A percentile compares a stretch with the other conserved stretches of the same genome.
phyloP scores from a whole-genome alignment of 2,888 invertebrate species.

The Operophtera brumata region DNA sequence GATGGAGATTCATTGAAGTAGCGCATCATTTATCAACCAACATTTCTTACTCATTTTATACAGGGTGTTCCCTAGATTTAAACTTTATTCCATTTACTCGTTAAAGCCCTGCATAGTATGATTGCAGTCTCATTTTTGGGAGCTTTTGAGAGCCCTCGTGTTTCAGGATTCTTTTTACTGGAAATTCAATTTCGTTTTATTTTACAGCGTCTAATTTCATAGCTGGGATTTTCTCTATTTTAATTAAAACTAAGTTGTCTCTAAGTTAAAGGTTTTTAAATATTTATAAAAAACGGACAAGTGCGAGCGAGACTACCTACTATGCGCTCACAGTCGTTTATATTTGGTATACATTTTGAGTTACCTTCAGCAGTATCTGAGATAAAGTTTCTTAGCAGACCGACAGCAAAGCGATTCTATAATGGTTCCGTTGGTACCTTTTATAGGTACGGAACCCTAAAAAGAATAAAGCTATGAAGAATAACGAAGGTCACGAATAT shows the following conservation, averaged over 20 bases:
- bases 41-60: constrained; percentile 65
- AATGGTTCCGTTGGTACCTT: no score
- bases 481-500: neutral
- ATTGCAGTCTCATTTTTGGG: constrained; percentile 54
- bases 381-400: no score
- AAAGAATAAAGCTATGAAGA: neutral
- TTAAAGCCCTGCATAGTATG: constrained; percentile 52
- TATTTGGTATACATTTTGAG: no score
- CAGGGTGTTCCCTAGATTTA: constrained; percentile 54
- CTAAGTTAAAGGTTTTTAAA: neutral
- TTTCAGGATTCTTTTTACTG: constrained; percentile 20
- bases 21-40: constrained; percentile 72
- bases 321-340: no score
- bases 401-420: no score
- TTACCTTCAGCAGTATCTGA: no score
- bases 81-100: constrained; percentile 56
- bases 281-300: neutral
- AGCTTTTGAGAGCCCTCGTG: constrained; percentile 41
- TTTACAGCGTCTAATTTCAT: constrained; percentile 20
- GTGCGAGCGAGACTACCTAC: no score
- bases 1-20: constrained; percentile 74
- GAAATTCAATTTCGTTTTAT: constrained; percentile 27
- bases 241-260: constrained; percentile 7
- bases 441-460: no score
- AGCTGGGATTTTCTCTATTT: constrained; percentile 16